Evolutionary conservation across 2,888 invertebrate species (phyloP).

Genomic region (Trichopoda pennipes): DNA sequence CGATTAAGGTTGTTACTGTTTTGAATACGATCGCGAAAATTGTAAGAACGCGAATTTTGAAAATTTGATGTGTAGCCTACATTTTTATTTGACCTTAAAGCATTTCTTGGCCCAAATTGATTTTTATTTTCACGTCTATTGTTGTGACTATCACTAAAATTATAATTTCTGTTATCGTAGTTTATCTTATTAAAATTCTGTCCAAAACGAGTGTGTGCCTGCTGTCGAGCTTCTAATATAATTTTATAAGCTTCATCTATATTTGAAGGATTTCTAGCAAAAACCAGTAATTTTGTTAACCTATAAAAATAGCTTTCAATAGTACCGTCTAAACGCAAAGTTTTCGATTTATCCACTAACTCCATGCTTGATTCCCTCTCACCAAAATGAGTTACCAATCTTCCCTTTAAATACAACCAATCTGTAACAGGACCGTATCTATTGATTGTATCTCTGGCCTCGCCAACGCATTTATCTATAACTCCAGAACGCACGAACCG

Average conservation of each 20-base stretch:
- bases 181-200: too few species aligned
- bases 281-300: slow-evolving; percentile 7
- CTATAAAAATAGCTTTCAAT: slow-evolving; percentile 17
- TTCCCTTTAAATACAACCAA: neutral
- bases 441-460: slow-evolving; percentile 2
- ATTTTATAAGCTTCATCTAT: neutral
- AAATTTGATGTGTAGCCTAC: too few species aligned
- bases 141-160: too few species aligned
- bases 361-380: slow-evolving; percentile 9
- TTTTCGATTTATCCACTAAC: slow-evolving; percentile 16
- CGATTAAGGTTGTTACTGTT: too few species aligned
- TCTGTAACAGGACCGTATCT: neutral
- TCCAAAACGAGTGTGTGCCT: too few species aligned
- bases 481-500: too few species aligned
- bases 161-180: too few species aligned
- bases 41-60: neutral
- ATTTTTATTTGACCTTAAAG: neutral
- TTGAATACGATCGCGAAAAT: neutral
- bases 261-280: neutral
- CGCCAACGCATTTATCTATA: neutral
- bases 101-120: neutral
- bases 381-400: slow-evolving; percentile 20
- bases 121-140: slow-evolving; percentile 1
- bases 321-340: slow-evolving; percentile 3
- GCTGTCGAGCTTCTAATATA: too few species aligned